Evolutionary conservation across 2,888 invertebrate genomes (phyloP), one percentile per base, ranked within the genome.

Genomic region (Taphrorychus bicolor): DNA sequence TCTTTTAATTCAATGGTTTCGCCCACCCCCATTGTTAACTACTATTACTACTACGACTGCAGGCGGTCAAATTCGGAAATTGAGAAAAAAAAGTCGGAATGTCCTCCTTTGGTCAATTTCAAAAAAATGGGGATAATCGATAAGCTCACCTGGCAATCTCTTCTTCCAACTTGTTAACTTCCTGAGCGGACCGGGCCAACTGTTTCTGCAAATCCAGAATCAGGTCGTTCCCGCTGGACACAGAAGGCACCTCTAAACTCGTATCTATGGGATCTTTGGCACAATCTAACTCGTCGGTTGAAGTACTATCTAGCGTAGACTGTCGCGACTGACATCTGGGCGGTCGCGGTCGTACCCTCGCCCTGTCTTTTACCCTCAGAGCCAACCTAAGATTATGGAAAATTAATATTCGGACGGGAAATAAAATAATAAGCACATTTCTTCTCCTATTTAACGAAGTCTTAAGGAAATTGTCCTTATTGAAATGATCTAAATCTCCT

Each of bases 201-300:
- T 92, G 90, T 70, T 88, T 88, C 74, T 91, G 89, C 49, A 93
- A 83, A 73, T 89, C 90, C 73, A 88, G 87, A 72, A 90, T 87
- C 81, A 91, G 89, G 67, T 86, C 87, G 48, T 87, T 85, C 78
- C 89, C 89, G 77, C 88, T 88, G 78, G 89, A 88, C 75, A 89
- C 83, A 21, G 85, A 85, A 23, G 22, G 75, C 24, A 78, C 68
- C 53, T 80, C 78, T 16, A 77, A 70, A 48, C 73, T 76, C 17
- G 16, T 49, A 24, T 62, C 59, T 64, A 73, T 75, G 42, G 73
- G 70, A 64, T 77, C 76, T 73, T 79, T 81, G 67, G 76, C 79
- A 67, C 78, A 78, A 73, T 82, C 82, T 59, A 86, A 76, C 75
- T 88, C 88, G 74, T 88, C 88, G 0, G 87, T 87, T 1, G 86